A percentile compares a stretch with the other conserved stretches of the same genome.
Evolutionary conservation across 92 coral and sea anemone species (phyloP).

Genomic region (Siderastrea radians): DNA sequence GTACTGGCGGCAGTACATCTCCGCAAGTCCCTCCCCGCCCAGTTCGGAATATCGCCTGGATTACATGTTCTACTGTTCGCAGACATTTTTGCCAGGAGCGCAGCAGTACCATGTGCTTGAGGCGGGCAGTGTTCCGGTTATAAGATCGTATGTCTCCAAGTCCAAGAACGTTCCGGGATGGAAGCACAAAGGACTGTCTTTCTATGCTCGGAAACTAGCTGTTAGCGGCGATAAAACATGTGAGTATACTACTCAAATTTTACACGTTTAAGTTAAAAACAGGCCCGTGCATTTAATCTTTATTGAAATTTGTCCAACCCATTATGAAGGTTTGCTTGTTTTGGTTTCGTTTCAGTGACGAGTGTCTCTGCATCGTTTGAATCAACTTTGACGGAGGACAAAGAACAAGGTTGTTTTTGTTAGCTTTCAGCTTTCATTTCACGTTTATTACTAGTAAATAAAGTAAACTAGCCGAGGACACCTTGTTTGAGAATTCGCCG

Average conservation of each 20-base stretch:
- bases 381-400: slow-evolving; percentile 71
- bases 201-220: slow-evolving; percentile 65
- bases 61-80: slow-evolving; percentile 92
- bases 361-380: slow-evolving; percentile 70
- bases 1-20: slow-evolving; percentile 97
- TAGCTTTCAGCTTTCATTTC: not conserved
- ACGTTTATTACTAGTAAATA: not conserved
- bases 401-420: slow-evolving; percentile 52
- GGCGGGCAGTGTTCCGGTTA: slow-evolving; percentile 92
- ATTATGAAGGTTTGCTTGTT: not conserved
- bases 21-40: slow-evolving; percentile 78
- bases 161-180: slow-evolving; percentile 85
- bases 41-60: slow-evolving; percentile 94
- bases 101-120: slow-evolving; percentile 83
- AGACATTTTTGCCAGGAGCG: slow-evolving; percentile 75
- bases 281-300: too few species aligned
- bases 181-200: slow-evolving; percentile 92
- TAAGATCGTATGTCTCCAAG: slow-evolving; percentile 87
- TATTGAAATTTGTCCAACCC: not conserved
- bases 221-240: slow-evolving; percentile 31
- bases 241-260: not conserved
- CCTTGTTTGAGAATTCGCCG: not conserved
- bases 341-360: slow-evolving; percentile 14
- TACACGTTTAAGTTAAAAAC: not conserved
- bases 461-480: too few species aligned